Percentiles rank a stretch among this genome's conserved stretches.
Conservation (phyloP, 2,888 invertebrate species). For the Capitulum mitella region DNA sequence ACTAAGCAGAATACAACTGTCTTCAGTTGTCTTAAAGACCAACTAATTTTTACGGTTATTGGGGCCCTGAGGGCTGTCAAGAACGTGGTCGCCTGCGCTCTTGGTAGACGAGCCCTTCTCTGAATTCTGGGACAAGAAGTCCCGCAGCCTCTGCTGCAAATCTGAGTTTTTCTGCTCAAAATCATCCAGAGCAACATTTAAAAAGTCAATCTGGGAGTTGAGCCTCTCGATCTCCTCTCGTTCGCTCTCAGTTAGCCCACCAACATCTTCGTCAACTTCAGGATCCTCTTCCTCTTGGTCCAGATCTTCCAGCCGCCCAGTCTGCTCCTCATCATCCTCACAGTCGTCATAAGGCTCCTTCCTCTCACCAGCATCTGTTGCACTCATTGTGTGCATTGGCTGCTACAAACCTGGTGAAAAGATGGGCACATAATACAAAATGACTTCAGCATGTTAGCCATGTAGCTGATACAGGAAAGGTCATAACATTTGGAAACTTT, state of each 20-base stretch:
- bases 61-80: too few relatives aligned
- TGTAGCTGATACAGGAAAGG: too few relatives aligned
- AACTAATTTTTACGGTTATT: too few relatives aligned
- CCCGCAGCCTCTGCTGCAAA: constrained; percentile 10
- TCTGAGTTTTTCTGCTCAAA: constrained; percentile 3
- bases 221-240: neutral
- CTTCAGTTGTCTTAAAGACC: too few relatives aligned
- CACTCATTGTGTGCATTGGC: neutral
- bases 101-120: neutral
- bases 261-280: neutral
- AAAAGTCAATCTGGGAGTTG: neutral
- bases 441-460: too few relatives aligned
- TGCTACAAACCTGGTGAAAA: too few relatives aligned
- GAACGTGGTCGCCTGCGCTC: too few relatives aligned
- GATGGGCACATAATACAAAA: too few relatives aligned
- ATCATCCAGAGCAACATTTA: constrained; percentile 4
- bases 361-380: neutral
- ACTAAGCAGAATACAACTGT: too few relatives aligned
- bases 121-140: neutral
- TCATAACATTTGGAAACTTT: too few relatives aligned
- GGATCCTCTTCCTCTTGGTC: neutral
- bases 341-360: neutral
- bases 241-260: neutral
- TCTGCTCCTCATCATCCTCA: neutral
- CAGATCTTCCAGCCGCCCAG: neutral